Percentiles rank a stretch among this genome's conserved stretches.
phyloP scores from a whole-genome alignment of 1,140 invertebrate genomes.

The Leucophenga varia region DNA sequence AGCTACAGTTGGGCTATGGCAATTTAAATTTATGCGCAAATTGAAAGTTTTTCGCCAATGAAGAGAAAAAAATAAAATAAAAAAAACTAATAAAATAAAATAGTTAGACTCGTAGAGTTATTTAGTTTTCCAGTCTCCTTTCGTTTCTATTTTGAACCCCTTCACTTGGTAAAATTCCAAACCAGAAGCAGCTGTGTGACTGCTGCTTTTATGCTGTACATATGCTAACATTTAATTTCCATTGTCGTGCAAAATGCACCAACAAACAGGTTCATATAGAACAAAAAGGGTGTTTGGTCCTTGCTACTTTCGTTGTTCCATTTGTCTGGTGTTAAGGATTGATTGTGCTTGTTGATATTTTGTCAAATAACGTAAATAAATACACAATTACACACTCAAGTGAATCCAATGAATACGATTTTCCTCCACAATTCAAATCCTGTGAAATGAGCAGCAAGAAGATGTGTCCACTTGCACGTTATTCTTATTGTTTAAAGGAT shows the following conservation, averaged over 20 bases:
- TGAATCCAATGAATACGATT: constrained; percentile 30
- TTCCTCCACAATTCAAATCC: no score
- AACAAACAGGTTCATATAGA: no score
- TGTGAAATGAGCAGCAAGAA: no score
- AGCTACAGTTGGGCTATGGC: constrained; percentile 26
- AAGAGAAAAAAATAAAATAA: no score
- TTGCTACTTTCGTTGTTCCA: no score
- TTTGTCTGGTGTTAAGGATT: constrained; percentile 14
- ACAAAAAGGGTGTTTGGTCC: no score
- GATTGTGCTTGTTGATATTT: constrained; percentile 54
- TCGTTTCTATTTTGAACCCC: no score
- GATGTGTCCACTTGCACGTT: constrained; percentile 19
- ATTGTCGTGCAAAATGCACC: constrained; percentile 8
- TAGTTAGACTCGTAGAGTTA: no score
- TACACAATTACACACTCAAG: constrained; percentile 54
- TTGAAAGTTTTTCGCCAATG: no score
- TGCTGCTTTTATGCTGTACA: constrained; percentile 32
- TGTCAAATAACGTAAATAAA: constrained; percentile 54
- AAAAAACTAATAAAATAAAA: no score
- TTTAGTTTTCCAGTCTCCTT: no score
- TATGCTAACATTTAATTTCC: constrained; percentile 48
- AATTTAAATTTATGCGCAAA: constrained; percentile 53
- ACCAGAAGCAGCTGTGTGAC: neutral
- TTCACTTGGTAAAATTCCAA: constrained; percentile 20
- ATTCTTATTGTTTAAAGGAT: constrained; percentile 51